These are phyloP conservation scores for Lordiphosa fenestrarum DNA, from an alignment of 2,888 invertebrate species.

Conservation along the genomic window DNA sequence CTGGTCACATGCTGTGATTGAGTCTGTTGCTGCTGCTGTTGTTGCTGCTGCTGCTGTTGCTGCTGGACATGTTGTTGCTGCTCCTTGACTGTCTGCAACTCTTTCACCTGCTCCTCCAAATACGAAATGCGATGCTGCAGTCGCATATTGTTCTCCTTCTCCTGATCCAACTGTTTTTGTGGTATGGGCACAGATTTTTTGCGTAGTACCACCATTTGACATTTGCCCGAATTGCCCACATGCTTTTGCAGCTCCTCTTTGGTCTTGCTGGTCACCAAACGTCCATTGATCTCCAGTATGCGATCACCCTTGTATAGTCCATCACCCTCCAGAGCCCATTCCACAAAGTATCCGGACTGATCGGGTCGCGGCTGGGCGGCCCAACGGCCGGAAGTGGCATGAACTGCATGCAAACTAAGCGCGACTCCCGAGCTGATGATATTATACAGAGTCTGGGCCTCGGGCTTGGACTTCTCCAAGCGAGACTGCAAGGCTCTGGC, in stretches of 20 bases:
- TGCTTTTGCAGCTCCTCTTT: conserved; percentile 87
- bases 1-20: conserved; percentile 84
- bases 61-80: conserved; percentile 37
- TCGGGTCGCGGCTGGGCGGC: conserved; percentile 86
- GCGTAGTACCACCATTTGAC: conserved; percentile 78
- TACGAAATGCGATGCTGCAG: conserved; percentile 93
- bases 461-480: conserved; percentile 85
- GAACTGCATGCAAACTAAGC: conserved; percentile 84
- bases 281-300: conserved; percentile 90
- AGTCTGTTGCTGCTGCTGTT: conserved; percentile 21
- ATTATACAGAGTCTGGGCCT: conserved; percentile 82
- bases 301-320: conserved; percentile 88
- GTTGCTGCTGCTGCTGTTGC: conserved; percentile 25
- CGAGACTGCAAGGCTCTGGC: conserved; percentile 89
- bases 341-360: conserved; percentile 86
- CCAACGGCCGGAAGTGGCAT: conserved; percentile 86
- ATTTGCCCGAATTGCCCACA: conserved; percentile 81
- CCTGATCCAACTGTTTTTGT: conserved; percentile 78
- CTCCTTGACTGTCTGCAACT: conserved; percentile 81
- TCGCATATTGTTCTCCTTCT: conserved; percentile 89
- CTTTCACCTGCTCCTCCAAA: conserved; percentile 91
- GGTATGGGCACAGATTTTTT: conserved; percentile 76
- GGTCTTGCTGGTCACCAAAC: conserved; percentile 85
- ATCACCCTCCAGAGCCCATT: conserved; percentile 91
- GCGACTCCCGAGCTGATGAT: conserved; percentile 80